A percentile compares a stretch with the other conserved stretches of the same genome.
These are phyloP conservation scores for Epinotia ramella DNA, from an alignment of 2,888 invertebrate species.

Conservation along the genomic window DNA sequence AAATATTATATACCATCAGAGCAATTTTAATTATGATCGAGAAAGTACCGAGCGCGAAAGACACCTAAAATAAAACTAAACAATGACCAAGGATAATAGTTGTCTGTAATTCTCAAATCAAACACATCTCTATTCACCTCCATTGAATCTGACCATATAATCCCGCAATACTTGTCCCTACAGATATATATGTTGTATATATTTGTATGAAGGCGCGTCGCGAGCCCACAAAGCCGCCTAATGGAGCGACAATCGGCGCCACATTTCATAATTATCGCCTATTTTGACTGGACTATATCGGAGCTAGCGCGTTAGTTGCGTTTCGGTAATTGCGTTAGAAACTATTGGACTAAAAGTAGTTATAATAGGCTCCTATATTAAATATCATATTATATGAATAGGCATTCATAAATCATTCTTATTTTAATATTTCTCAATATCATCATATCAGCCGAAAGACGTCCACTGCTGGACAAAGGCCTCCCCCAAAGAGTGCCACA, in stretches of 20 bases:
- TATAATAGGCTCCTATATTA: too few relatives aligned
- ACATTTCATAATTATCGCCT: conserved; percentile 84
- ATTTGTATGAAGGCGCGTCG: conserved; percentile 50
- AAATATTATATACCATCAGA: too few relatives aligned
- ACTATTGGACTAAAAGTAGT: conserved; percentile 36
- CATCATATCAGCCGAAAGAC: too few relatives aligned
- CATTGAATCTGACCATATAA: conserved; percentile 23
- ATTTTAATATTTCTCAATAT: too few relatives aligned
- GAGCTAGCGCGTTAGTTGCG: conserved; percentile 62
- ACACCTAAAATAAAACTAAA: background rate
- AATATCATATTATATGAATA: too few relatives aligned
- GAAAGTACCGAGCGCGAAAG: background rate
- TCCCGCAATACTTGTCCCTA: background rate
- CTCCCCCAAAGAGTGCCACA: too few relatives aligned
- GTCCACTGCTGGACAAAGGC: too few relatives aligned
- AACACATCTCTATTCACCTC: background rate
- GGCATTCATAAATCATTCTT: too few relatives aligned
- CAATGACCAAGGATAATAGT: background rate
- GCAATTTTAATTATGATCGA: background rate
- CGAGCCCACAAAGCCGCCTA: conserved; percentile 74
- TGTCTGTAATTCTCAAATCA: conserved; percentile 7
- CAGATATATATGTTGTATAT: conserved; percentile 2
- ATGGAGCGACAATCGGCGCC: conserved; percentile 79
- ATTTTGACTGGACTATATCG: conserved; percentile 81
- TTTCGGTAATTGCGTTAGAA: conserved; percentile 60